These are phyloP conservation scores for Eupithecia dodoneata DNA, from an alignment of 2,888 invertebrate species.

Conservation along the genomic window DNA sequence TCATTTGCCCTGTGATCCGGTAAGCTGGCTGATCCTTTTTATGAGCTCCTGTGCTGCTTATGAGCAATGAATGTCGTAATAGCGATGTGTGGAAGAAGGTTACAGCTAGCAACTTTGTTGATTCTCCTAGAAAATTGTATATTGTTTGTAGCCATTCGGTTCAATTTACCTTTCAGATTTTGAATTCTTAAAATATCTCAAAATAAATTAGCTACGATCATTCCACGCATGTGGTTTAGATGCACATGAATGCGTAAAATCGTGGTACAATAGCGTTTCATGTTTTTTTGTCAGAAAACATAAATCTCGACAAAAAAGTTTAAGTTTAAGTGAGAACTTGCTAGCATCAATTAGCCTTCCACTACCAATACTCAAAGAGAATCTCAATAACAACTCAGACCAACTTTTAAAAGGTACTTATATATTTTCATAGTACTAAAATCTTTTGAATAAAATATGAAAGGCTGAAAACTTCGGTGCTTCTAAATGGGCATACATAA, in stretches of 20 bases:
- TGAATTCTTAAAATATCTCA: too few species aligned
- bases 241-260: too few species aligned
- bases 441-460: constrained; percentile 31
- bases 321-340: too few species aligned
- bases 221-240: too few species aligned
- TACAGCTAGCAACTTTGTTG: background rate
- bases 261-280: too few species aligned
- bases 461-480: constrained; percentile 24
- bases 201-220: too few species aligned
- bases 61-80: constrained; percentile 65
- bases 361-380: background rate
- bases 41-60: constrained; percentile 67
- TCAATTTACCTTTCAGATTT: background rate
- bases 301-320: too few species aligned
- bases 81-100: constrained; percentile 47
- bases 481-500: constrained; percentile 51
- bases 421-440: constrained; percentile 28
- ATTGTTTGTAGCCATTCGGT: background rate
- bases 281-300: too few species aligned
- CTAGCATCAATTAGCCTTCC: background rate
- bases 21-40: constrained; percentile 72
- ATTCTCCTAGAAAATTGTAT: background rate
- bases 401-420: background rate
- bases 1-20: constrained; percentile 68
- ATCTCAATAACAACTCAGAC: background rate